These are phyloP conservation scores for Himalopsyche tibetana DNA, from an alignment of 2,888 invertebrate genomes.

Conservation along the genomic window DNA sequence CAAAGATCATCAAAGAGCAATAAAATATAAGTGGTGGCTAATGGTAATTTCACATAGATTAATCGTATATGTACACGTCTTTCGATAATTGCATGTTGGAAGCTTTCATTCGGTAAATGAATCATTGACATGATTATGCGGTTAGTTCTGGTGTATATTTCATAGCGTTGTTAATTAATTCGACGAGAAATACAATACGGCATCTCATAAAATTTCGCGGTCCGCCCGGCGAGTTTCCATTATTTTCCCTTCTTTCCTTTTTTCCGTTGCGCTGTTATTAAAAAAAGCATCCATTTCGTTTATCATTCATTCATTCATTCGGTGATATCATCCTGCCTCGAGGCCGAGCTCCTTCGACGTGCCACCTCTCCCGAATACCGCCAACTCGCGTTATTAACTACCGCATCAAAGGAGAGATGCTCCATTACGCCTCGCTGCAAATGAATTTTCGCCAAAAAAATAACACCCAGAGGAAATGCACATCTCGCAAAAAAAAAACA, in stretches of 20 bases:
- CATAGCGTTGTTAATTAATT: background rate
- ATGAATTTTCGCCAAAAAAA: slow-evolving; percentile 11
- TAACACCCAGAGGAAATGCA: background rate
- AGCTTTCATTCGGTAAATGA: background rate
- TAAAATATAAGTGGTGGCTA: too few species aligned
- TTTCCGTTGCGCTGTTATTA: background rate
- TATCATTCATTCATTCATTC: slow-evolving; percentile 27
- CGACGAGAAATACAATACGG: slow-evolving; percentile 10
- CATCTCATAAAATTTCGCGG: slow-evolving; percentile 15
- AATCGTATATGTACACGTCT: too few species aligned
- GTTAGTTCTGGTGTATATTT: background rate
- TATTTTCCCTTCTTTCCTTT: background rate
- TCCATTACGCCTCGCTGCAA: slow-evolving; percentile 10
- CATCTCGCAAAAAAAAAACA: slow-evolving; percentile 1
- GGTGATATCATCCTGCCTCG: slow-evolving; percentile 16
- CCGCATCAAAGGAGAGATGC: slow-evolving; percentile 22
- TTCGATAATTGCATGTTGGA: too few species aligned
- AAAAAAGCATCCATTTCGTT: slow-evolving; percentile 21
- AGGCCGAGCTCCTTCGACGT: background rate
- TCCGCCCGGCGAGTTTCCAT: background rate
- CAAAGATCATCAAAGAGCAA: too few species aligned
- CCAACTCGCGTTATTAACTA: slow-evolving; percentile 10
- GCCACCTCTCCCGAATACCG: background rate
- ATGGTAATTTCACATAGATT: too few species aligned
- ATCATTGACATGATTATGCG: background rate